phyloP scores from a whole-genome alignment of 2,888 invertebrate species.

The Epistrophe eligans region DNA sequence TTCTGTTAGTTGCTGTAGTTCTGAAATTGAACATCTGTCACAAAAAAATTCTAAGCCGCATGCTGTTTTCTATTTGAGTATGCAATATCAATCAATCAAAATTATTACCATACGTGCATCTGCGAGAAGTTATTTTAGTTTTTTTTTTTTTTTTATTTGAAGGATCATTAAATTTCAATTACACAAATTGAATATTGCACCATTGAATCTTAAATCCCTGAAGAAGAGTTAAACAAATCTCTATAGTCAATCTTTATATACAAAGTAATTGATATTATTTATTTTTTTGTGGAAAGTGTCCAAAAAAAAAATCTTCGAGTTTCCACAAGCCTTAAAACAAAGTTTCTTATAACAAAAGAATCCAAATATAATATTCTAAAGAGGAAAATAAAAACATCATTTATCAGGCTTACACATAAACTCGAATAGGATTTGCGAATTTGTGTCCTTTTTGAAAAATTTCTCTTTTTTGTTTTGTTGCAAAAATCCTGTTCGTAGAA shows the following conservation, averaged over 20 bases:
- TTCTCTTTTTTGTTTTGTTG: slow-evolving; percentile 28
- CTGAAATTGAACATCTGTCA: slow-evolving; percentile 2
- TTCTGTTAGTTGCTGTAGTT: background rate
- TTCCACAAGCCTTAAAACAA: slow-evolving; percentile 16
- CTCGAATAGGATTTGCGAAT: slow-evolving; percentile 18
- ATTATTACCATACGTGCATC: slow-evolving; percentile 29
- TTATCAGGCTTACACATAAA: slow-evolving; percentile 48
- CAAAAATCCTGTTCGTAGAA: slow-evolving; percentile 58
- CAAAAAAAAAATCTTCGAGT: background rate
- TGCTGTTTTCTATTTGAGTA: background rate
- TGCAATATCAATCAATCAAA: slow-evolving; percentile 43
- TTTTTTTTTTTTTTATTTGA: background rate
- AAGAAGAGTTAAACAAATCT: slow-evolving; percentile 47
- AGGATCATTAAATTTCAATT: slow-evolving; percentile 63
- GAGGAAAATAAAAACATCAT: slow-evolving; percentile 56
- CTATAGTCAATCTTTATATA: background rate
- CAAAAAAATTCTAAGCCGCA: slow-evolving; percentile 18
- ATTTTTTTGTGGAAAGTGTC: slow-evolving; percentile 28
- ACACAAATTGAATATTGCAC: slow-evolving; percentile 64
- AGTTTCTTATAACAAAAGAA: slow-evolving; percentile 20
- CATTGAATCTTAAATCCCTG: background rate
- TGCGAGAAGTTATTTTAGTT: slow-evolving; percentile 3
- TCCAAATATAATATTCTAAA: background rate
- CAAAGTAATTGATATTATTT: background rate
- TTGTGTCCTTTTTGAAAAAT: slow-evolving; percentile 40